phyloP scores from a whole-genome alignment of 2,113 vertebrate species.

The Paracanthobrama guichenoti region DNA sequence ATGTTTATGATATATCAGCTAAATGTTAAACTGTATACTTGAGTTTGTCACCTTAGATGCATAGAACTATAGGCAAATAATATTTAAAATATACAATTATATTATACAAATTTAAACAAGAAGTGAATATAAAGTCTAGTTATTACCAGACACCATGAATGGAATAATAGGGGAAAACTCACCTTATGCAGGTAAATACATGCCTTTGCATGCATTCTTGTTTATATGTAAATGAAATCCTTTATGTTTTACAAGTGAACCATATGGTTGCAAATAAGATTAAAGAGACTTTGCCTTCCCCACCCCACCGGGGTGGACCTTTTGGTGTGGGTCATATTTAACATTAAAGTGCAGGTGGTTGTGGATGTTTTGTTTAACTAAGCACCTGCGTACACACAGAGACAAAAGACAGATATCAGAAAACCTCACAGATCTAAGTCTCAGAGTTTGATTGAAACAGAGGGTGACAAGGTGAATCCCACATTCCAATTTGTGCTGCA shows the following conservation, averaged over 20 bases:
- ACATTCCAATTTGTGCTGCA: conserved; percentile 32
- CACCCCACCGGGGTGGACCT: neutral
- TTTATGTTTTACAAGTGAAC: neutral
- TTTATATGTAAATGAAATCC: conserved; percentile 5
- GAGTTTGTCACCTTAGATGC: neutral
- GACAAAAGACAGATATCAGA: conserved; percentile 21
- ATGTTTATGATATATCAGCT: neutral
- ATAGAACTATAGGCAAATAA: neutral
- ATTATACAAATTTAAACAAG: neutral
- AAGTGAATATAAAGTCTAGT: neutral
- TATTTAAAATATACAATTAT: neutral
- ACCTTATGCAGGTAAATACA: neutral
- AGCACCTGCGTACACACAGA: neutral
- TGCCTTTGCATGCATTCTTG: neutral
- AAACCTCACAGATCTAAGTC: conserved; percentile 16
- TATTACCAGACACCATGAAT: neutral
- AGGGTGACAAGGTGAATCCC: conserved; percentile 48
- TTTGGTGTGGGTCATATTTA: neutral
- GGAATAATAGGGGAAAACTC: neutral
- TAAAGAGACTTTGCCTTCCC: conserved; percentile 54
- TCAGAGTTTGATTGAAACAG: conserved; percentile 20
- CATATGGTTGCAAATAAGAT: conserved; percentile 10
- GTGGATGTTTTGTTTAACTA: neutral
- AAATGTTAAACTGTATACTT: neutral
- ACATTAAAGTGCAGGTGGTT: neutral